Conservation (phyloP, 2,113 vertebrate species). For the Oryzias woworae region DNA sequence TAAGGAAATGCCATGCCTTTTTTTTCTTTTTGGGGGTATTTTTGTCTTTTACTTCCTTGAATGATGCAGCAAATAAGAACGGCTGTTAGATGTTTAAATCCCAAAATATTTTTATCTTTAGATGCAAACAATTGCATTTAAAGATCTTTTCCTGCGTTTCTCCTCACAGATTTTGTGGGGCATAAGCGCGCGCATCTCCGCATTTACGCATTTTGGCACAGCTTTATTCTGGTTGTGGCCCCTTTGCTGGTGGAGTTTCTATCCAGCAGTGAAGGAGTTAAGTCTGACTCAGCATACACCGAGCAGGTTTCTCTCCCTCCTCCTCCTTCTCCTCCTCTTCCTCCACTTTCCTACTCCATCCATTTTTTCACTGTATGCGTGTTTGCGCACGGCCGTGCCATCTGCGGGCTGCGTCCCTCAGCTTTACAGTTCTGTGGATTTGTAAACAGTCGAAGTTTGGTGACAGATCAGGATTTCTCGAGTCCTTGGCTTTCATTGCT, state of each 20-base stretch:
- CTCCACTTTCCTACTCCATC: slow-evolving; percentile 44
- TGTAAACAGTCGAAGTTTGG: slow-evolving; percentile 47
- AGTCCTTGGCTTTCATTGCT: background rate
- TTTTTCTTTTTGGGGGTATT: slow-evolving; percentile 16
- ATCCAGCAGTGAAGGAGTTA: slow-evolving; percentile 68
- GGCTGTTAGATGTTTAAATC: too few relatives aligned
- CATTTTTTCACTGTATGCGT: slow-evolving; percentile 17
- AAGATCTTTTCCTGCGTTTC: too few relatives aligned
- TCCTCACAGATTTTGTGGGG: too few relatives aligned
- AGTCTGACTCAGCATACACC: slow-evolving; percentile 71
- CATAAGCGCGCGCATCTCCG: too few relatives aligned
- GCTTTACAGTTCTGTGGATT: slow-evolving; percentile 13
- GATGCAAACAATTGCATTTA: too few relatives aligned
- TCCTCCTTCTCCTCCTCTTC: slow-evolving; percentile 13
- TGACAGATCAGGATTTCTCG: slow-evolving; percentile 5
- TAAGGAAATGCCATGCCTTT: slow-evolving; percentile 22
- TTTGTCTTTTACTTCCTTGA: too few relatives aligned
- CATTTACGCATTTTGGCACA: too few relatives aligned
- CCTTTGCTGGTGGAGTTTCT: background rate
- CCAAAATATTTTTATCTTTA: too few relatives aligned
- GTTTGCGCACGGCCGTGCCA: slow-evolving; percentile 40
- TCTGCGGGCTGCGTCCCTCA: slow-evolving; percentile 30
- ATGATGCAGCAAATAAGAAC: too few relatives aligned
- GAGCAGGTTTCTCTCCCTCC: slow-evolving; percentile 54
- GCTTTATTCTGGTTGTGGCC: too few relatives aligned